phyloP scores from a whole-genome alignment of 2,888 invertebrate species.

The Polydrusus tereticollis region DNA sequence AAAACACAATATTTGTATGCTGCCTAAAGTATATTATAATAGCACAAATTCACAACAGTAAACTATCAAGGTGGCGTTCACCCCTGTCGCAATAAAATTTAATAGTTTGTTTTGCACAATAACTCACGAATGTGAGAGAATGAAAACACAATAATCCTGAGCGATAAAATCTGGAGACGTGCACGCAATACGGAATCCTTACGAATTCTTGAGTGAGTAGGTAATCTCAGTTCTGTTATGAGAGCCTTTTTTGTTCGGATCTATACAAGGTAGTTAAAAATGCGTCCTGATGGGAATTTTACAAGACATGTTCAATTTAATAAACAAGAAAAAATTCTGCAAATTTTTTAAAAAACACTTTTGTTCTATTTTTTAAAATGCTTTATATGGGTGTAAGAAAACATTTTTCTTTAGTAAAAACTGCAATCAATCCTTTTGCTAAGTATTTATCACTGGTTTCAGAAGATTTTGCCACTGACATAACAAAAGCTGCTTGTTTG shows the following conservation, averaged over 20 bases:
- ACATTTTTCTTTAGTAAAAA: no score
- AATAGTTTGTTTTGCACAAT: conserved; percentile 38
- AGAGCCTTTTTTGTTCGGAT: not conserved
- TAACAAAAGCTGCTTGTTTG: no score
- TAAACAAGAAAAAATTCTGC: no score
- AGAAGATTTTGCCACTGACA: no score
- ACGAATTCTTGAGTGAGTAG: conserved; percentile 28
- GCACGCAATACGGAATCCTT: conserved; percentile 30
- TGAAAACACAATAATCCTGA: conserved; percentile 20
- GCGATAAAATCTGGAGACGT: conserved; percentile 36
- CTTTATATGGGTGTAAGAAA: no score
- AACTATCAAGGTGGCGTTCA: conserved; percentile 29
- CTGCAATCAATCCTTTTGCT: no score
- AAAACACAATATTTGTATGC: no score
- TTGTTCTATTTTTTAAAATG: not conserved
- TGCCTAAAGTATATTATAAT: not conserved
- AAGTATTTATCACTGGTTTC: no score
- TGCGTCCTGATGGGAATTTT: not conserved
- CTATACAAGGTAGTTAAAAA: not conserved
- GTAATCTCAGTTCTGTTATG: conserved; percentile 17
- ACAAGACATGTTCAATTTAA: no score
- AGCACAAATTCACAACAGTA: conserved; percentile 23
- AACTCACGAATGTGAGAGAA: conserved; percentile 36
- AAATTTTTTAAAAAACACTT: not conserved
- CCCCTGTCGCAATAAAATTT: conserved; percentile 32